Evolutionary conservation across 53 echinoderm and acorn worm species (phyloP), one percentile per base, ranked within the genome.

Genomic region (Temnopleurus reevesii): DNA sequence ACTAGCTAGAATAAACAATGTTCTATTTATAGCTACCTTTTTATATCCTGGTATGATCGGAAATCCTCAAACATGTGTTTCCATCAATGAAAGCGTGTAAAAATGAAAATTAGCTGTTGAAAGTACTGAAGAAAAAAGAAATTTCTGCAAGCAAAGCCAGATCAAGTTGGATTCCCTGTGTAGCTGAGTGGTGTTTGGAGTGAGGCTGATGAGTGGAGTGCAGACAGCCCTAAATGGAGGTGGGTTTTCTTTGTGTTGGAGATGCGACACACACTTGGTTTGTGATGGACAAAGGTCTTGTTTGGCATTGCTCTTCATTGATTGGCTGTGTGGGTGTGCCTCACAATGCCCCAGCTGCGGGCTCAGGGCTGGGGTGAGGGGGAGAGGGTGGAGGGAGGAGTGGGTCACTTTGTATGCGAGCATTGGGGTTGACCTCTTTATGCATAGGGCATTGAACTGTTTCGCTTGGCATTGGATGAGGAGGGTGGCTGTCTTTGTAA

Each of bases 211-310:
- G 3, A 35, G 41, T 38, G 36, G n/a, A 21, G 36, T 35, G 43
- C 38, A 13, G 19, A 38, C 71, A 10, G 33, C 0, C 24, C 18
- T 2, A 41, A 12, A 63, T 63, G 55, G 38, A 31, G 83, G 54
- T 51, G 55, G 36, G 36, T 55, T 83, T 53, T 38, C 85, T 85
- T 87, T 87, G 88, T 87, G 88, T 87, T 87, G 88, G 88, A 87
- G 88, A 87, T 87, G 88, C 88, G 65, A 87, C 88, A 87, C 53
- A 30, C 76, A 24, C 85, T 18, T 44, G 44, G 85, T 45, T 85
- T 45, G 85, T 55, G 83, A 36, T 35, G 83, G 53, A 83, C 83
- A 83, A 83, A 83, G 83, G 83, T 56, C 83, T 83, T 2, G 47
- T 19, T 79, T 79, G 24, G 12, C 79, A 79, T 49, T 49, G 79